Conservation (phyloP, 2,113 vertebrate genomes). For the Corvus moneduloides region DNA sequence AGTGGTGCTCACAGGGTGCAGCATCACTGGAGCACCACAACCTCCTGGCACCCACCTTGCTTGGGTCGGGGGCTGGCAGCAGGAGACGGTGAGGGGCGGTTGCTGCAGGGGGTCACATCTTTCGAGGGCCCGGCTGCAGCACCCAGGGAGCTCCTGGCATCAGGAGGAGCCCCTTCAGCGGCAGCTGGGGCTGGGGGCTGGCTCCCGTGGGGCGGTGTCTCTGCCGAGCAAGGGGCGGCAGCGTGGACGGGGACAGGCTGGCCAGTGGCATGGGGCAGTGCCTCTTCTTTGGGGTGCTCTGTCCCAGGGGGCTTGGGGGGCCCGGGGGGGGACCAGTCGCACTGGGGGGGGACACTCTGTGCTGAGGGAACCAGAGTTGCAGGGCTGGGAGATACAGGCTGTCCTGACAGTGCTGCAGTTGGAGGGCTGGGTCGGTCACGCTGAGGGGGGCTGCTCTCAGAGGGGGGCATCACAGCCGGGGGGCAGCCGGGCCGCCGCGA, state of each 20-base stretch:
- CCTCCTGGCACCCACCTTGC: slow-evolving; percentile 58
- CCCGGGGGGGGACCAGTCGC: fast-evolving
- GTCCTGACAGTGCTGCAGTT: not conserved
- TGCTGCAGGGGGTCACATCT: not conserved
- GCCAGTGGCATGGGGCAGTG: not conserved
- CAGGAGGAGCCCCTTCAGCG: fast-evolving
- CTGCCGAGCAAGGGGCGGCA: not conserved
- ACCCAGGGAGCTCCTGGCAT: not conserved
- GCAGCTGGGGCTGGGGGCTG: not conserved
- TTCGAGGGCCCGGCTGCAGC: not conserved
- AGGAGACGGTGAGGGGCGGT: not conserved
- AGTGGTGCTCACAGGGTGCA: not conserved
- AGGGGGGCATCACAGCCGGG: fast-evolving
- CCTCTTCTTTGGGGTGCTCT: slow-evolving; percentile 28
- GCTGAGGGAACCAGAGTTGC: not conserved
- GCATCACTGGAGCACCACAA: fast-evolving
- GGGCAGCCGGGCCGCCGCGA: not conserved
- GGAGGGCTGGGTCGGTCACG: not conserved
- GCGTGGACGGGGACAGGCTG: not conserved
- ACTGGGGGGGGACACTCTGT: not conserved
- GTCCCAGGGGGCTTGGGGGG: not conserved
- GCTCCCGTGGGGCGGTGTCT: not conserved
- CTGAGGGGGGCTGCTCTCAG: not conserved
- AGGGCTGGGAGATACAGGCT: not conserved
- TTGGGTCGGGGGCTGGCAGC: slow-evolving; percentile 55